These are phyloP conservation scores for Apistogramma diplotaenia DNA, from an alignment of 2,113 vertebrate species.

Conservation along the genomic window DNA sequence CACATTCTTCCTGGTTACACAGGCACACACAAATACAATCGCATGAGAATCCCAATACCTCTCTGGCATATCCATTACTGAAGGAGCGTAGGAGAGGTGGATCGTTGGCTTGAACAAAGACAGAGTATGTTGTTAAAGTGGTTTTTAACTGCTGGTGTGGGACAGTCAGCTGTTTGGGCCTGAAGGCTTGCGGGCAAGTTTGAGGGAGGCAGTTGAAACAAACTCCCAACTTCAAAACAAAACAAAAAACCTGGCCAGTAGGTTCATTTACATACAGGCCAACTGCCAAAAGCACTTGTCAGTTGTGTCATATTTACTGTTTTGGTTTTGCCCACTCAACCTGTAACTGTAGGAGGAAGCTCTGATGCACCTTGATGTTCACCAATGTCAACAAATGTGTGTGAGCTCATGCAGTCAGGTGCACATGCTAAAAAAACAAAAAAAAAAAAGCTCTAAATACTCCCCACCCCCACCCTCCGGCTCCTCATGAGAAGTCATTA, in stretches of 20 bases:
- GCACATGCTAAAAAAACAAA: neutral
- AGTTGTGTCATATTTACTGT: constrained; percentile 1
- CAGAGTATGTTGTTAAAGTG: constrained; percentile 55
- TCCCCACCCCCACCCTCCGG: neutral
- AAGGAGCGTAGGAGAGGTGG: constrained; percentile 38
- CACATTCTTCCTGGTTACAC: neutral
- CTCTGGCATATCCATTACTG: constrained; percentile 2
- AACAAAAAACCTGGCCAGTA: constrained; percentile 18
- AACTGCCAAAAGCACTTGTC: constrained; percentile 42
- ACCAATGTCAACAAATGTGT: constrained; percentile 6
- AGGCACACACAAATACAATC: neutral
- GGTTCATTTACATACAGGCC: constrained; percentile 49
- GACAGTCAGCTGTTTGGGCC: constrained; percentile 32
- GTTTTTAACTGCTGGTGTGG: constrained; percentile 43
- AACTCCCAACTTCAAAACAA: neutral
- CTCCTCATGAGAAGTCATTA: constrained; percentile 68
- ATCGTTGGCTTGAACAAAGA: constrained; percentile 56
- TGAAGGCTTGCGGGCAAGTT: constrained; percentile 50
- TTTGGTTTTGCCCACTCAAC: constrained; percentile 5
- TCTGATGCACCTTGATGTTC: constrained; percentile 11
- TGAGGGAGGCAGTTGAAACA: constrained; percentile 37
- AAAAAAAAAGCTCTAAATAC: constrained; percentile 8
- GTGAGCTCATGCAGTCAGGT: neutral
- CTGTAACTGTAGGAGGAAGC: constrained; percentile 24
- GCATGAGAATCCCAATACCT: constrained; percentile 26